These are phyloP conservation scores for Pelecanoides urinatrix DNA, from an alignment of 2,113 vertebrate genomes.

Conservation along the genomic window DNA sequence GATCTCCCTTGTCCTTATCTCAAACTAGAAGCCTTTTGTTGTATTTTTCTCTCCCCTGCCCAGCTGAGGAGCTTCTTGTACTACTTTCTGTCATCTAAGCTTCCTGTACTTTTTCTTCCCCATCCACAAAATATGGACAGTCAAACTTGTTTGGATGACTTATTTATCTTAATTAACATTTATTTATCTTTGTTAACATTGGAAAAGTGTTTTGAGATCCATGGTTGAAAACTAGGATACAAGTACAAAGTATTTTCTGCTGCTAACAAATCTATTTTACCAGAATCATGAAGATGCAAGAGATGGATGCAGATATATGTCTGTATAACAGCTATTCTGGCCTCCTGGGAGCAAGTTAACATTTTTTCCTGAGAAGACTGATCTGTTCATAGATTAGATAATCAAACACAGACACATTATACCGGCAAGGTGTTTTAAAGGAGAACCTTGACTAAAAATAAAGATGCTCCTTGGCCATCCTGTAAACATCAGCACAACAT, in stretches of 20 bases:
- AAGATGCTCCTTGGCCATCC: neutral
- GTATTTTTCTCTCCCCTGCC: no score
- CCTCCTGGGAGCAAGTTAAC: constrained; percentile 35
- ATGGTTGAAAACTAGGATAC: neutral
- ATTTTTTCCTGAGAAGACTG: constrained; percentile 36
- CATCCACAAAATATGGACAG: neutral
- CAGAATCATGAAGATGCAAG: neutral
- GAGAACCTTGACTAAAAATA: constrained; percentile 45
- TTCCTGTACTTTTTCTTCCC: neutral
- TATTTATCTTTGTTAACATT: neutral
- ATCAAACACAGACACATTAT: constrained; percentile 23
- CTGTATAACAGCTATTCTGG: neutral
- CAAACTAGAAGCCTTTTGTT: no score
- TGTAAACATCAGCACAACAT: neutral
- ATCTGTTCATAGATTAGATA: constrained; percentile 60
- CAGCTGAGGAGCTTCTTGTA: neutral
- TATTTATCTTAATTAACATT: neutral
- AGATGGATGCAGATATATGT: constrained; percentile 6
- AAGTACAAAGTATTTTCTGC: neutral
- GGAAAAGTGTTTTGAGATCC: neutral
- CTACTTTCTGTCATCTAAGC: neutral
- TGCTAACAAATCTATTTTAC: neutral
- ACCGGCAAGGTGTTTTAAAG: constrained; percentile 42
- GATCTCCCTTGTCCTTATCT: no score
- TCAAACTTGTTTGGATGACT: neutral